Conservation (phyloP, 2,797 vertebrate species). For the Rhinophrynus dorsalis region DNA sequence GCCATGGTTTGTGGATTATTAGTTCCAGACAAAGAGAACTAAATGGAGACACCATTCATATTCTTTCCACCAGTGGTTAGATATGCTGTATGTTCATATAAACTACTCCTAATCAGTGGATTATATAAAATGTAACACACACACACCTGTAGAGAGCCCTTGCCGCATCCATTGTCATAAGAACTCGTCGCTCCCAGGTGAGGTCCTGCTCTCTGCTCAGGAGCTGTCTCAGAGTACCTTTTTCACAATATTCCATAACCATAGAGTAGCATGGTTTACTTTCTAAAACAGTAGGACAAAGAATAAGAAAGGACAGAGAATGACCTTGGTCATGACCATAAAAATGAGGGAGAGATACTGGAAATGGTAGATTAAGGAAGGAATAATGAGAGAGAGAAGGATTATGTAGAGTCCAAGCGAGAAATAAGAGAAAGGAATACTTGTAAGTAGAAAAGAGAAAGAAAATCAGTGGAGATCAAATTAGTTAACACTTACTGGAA, state of each 20-base stretch:
- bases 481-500: slow-evolving; percentile 68
- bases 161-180: slow-evolving; percentile 78
- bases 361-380: no score
- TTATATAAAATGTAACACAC: no score
- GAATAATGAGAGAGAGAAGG: no score
- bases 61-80: no score
- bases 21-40: no score
- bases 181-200: slow-evolving; percentile 64
- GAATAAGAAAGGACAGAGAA: neutral
- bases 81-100: no score
- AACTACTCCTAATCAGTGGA: no score
- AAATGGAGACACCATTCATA: no score
- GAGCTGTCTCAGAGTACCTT: slow-evolving; percentile 77
- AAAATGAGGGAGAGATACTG: no score
- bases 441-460: neutral
- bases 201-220: slow-evolving; percentile 65
- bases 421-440: neutral
- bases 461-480: neutral
- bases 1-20: no score
- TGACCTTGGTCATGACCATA: no score
- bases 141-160: slow-evolving; percentile 81
- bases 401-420: neutral
- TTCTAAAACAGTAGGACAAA: slow-evolving; percentile 55
- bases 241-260: slow-evolving; percentile 86
- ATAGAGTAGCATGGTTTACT: slow-evolving; percentile 74